These are phyloP conservation scores for Harpegnathos saltator DNA, from an alignment of 1,140 invertebrate species.

Conservation along the genomic window DNA sequence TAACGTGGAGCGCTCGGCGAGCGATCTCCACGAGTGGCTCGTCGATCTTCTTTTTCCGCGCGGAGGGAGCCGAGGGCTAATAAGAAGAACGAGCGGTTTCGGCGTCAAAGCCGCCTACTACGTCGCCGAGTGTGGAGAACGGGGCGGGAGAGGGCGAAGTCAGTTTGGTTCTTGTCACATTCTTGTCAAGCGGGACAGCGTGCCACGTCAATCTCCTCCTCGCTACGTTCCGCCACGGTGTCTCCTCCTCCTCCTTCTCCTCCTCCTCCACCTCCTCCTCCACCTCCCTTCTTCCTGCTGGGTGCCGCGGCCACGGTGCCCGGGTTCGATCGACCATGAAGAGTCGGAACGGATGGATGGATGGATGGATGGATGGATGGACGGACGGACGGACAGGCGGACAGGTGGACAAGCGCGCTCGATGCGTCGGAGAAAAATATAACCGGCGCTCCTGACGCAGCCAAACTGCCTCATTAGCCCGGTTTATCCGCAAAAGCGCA, in stretches of 20 bases:
- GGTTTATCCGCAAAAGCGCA: slow-evolving; percentile 80
- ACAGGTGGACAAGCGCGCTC: slow-evolving; percentile 82
- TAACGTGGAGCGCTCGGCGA: neutral
- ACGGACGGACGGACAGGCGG: slow-evolving; percentile 79
- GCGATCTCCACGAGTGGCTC: slow-evolving; percentile 8
- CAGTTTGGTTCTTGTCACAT: slow-evolving; percentile 85
- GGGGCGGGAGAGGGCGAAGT: slow-evolving; percentile 79
- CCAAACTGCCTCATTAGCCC: slow-evolving; percentile 85
- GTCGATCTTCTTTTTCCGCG: slow-evolving; percentile 33
- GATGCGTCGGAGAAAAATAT: slow-evolving; percentile 86
- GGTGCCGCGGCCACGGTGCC: slow-evolving; percentile 49
- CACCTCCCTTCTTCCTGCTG: no score
- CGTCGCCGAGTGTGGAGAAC: slow-evolving; percentile 58
- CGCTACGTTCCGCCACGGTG: slow-evolving; percentile 75
- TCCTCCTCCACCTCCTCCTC: no score
- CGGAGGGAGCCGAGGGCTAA: slow-evolving; percentile 45
- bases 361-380: slow-evolving; percentile 82
- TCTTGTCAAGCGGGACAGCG: slow-evolving; percentile 85
- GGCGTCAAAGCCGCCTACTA: slow-evolving; percentile 59
- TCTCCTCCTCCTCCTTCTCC: no score
- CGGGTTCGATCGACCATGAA: slow-evolving; percentile 46
- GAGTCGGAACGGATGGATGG: slow-evolving; percentile 76
- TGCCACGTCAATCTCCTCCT: slow-evolving; percentile 85
- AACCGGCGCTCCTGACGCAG: slow-evolving; percentile 81
- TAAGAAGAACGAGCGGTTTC: slow-evolving; percentile 70